Evolutionary conservation across 1,140 invertebrate species (phyloP), one percentile per base, ranked within the genome.

Genomic region (Neoseiulus cucumeris): DNA sequence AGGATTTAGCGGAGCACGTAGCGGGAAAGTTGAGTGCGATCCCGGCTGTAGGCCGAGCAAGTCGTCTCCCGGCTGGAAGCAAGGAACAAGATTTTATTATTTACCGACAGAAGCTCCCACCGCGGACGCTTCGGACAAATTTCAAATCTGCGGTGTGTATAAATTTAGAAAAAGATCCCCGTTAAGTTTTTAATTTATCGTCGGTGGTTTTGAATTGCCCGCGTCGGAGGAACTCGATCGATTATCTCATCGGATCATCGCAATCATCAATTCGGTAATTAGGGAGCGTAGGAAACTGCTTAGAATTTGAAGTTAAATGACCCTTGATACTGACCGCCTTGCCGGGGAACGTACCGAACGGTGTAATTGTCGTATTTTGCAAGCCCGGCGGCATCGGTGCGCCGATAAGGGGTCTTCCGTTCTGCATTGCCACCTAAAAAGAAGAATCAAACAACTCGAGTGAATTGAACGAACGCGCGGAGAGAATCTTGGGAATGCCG

Each of bases 271-370:
- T 39, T 9, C 33, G 33, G 33, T 4, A 9, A 39, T 4, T 4
- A 9, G 33, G 4, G 33, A 9, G 33, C 4, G 33, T 6, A 39
- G 33, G 33, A 39, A 39, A 4, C 33, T 9, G 33, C 4, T 39
- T 6, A 9, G 9, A 9, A 39, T 4, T 39, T 9, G 33, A 39
- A 39, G 9, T 39, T 39, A 9, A 9, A 39, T 39, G 33, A 39
- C 9, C 28, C 18, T 17, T 7, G 22, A 59, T 59, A 25, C 51
- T 25, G 14, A 59, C 51, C 51, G 51, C 51, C 22, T 59, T 59
- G 51, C 51, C 51, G 17, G 51, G 51, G 33, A 59, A 59, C 51
- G 51, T 59, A 2, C 51, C 51, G 22, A 59, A 59, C 17, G 51
- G 51, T 20, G 51, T 59, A 20, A 59, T 59, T 20, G 51, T 59